phyloP scores from a whole-genome alignment of 2,113 vertebrate genomes.

The Carassius carassius region DNA sequence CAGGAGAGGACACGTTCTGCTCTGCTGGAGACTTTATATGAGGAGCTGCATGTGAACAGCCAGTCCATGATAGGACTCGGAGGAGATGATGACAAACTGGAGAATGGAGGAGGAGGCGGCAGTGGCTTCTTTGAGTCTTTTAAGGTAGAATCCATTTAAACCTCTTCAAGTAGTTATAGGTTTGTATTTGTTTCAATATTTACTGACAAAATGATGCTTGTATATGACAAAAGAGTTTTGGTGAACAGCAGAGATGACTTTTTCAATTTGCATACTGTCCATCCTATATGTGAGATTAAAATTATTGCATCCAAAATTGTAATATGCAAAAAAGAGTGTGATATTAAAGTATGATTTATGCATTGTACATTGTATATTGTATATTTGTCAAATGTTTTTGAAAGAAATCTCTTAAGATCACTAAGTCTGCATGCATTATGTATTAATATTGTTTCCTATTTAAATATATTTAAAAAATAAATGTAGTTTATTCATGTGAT shows the following conservation, averaged over 20 bases:
- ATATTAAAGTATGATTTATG: not conserved
- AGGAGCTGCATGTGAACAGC: slow-evolving; percentile 90
- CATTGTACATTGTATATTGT: not conserved
- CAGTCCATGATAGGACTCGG: slow-evolving; percentile 94
- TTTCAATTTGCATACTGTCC: not conserved
- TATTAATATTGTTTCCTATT: not conserved
- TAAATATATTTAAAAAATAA: too few relatives aligned
- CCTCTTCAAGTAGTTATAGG: not conserved
- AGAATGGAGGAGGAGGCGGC: slow-evolving; percentile 81
- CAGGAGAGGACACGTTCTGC: slow-evolving; percentile 91
- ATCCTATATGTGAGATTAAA: not conserved
- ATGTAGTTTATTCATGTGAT: not conserved
- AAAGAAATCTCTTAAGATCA: not conserved
- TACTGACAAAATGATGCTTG: not conserved
- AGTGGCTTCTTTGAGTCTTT: slow-evolving; percentile 94
- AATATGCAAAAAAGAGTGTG: not conserved
- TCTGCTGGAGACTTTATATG: slow-evolving; percentile 90
- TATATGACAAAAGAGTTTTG: not conserved
- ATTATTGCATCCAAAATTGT: not conserved
- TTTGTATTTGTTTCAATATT: not conserved
- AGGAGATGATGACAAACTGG: slow-evolving; percentile 88
- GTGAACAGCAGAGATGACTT: not conserved
- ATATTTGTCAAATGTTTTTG: too few relatives aligned
- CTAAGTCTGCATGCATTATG: not conserved
- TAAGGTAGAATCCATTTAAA: slow-evolving; percentile 79